Evolutionary conservation across 1,140 invertebrate genomes (phyloP).

Genomic region (Drosophila sproati): DNA sequence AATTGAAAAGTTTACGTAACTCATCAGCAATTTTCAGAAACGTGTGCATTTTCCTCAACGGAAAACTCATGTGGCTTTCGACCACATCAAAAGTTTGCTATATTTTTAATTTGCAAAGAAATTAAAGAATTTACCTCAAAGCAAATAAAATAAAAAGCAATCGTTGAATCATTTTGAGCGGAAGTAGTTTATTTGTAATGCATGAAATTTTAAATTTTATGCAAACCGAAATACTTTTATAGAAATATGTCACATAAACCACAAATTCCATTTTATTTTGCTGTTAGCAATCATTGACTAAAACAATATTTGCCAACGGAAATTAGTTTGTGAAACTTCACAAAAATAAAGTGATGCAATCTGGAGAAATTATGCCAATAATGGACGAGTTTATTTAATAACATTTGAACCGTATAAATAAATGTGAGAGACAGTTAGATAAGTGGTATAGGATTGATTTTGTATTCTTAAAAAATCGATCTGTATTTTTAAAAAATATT

Average conservation of each 20-base stretch:
- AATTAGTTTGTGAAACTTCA: background rate
- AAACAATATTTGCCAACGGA: slow-evolving; percentile 1
- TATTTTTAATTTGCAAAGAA: background rate
- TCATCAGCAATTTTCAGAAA: background rate
- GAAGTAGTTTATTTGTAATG: too few species aligned
- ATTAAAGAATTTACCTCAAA: background rate
- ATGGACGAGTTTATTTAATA: background rate
- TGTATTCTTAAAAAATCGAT: too few species aligned
- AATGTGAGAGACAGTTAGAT: too few species aligned
- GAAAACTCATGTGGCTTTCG: background rate
- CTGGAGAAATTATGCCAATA: background rate
- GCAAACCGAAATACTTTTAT: background rate
- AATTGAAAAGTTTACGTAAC: slow-evolving; percentile 27
- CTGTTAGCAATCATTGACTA: background rate
- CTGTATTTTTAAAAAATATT: too few species aligned
- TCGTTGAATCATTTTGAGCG: background rate
- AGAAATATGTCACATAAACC: background rate
- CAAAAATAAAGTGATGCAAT: background rate
- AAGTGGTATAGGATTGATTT: too few species aligned
- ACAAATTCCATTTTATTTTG: slow-evolving; percentile 2
- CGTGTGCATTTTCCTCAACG: background rate
- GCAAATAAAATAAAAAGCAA: background rate
- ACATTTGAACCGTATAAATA: too few species aligned
- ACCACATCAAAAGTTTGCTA: slow-evolving; percentile 2
- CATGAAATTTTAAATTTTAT: background rate